Base-by-base conservation (phyloP, 2,797 vertebrate genomes). In the Nannoperca obscura region DNA sequence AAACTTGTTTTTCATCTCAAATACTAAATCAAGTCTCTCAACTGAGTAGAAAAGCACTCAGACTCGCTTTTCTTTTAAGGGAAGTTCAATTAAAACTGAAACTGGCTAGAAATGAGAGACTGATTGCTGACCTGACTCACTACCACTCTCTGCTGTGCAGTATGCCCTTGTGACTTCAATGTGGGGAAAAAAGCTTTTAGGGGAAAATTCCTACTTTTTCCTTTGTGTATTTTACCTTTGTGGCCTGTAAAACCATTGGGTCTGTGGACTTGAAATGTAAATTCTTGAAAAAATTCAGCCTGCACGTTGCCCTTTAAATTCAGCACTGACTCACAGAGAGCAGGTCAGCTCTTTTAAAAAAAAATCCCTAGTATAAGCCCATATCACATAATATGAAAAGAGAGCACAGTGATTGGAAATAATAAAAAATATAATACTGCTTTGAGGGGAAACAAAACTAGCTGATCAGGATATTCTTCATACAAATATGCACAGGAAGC, bases 1-100 rank as follows among this genome's bases (percentile, higher is more conserved):
- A 9, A 64, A 36, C 19, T 46, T 46, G 34, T 54, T 79, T 52
- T 64, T 50, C 11, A 52, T 52, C 17, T 62, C 17, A 49, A 52
- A 63, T 52, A 61, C 54, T 44, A 74, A 78, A 60, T 60, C 7
- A 64, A 32, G 44, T 44, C n/a, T 59, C 59, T 66, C 36, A 62
- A 24, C 36, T n/a, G 32, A 3, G 4, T 10, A 24, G 13, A 27
- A 65, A 75, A 22, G 24, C 24, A 57, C 12, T 38, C 2, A 34
- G 10, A 27, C 19, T 76, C 7, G 15, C 44, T 44, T 50, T 46
- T 22, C 11, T 5, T 36, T 60, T n/a, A 9, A 2, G 30, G 22
- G 57, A 60, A 38, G 34, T 49, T 38, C 6, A 38, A 38, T 53
- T 13, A 54, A 63, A 71, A 63, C 1, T 15, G n/a, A 58, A 55